These are phyloP conservation scores for Cheirogaleus medius DNA, from an alignment of 2,113 vertebrate species.

Conservation along the genomic window DNA sequence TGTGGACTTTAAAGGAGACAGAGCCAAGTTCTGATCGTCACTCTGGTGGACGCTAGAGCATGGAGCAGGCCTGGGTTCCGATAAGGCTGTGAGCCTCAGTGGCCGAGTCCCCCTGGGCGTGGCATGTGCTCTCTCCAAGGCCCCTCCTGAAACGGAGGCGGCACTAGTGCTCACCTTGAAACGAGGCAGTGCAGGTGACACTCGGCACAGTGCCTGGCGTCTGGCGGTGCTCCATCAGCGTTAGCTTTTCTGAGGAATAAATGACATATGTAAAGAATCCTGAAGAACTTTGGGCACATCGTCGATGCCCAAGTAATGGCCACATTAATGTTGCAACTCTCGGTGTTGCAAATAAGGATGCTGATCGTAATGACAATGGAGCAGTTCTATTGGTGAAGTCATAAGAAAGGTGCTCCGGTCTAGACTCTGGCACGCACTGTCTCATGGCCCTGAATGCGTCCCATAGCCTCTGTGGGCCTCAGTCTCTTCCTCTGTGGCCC, in stretches of 20 bases:
- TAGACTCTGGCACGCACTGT: not conserved
- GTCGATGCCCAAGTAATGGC: not conserved
- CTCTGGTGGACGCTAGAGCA: not conserved
- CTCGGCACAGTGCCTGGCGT: not conserved
- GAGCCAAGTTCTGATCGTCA: not conserved
- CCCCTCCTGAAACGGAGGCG: not conserved
- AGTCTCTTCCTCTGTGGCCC: not conserved
- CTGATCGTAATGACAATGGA: fast-evolving
- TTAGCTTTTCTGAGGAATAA: not conserved
- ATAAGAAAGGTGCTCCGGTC: not conserved
- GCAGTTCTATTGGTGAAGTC: not conserved
- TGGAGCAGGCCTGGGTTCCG: not conserved
- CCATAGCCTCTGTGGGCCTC: not conserved
- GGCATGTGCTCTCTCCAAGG: not conserved
- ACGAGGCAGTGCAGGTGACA: fast-evolving
- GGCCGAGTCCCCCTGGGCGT: not conserved
- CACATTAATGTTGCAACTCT: not conserved
- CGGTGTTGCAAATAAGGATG: not conserved
- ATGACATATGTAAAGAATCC: fast-evolving
- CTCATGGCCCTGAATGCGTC: not conserved
- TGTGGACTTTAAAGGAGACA: not conserved
- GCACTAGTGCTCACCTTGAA: not conserved
- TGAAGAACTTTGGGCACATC: not conserved
- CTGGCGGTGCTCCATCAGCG: not conserved
- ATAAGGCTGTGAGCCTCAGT: not conserved